Percentiles rank a stretch among this genome's conserved stretches.
These are phyloP conservation scores for Gambusia yucatana DNA, from an alignment of 2,797 vertebrate genomes.

Conservation along the genomic window DNA sequence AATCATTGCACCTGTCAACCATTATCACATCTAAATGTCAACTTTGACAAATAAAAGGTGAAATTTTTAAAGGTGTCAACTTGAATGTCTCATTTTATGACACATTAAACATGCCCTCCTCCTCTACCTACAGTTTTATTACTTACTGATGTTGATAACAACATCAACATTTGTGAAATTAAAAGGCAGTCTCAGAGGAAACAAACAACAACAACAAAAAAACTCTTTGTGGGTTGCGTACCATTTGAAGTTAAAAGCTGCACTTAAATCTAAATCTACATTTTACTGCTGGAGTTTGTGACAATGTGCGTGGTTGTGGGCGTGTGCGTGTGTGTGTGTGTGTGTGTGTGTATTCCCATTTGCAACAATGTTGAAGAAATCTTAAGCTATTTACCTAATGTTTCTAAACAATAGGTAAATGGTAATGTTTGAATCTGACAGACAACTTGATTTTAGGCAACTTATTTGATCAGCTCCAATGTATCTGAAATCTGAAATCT, in stretches of 20 bases:
- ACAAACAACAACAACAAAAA: background rate
- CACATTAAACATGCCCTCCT: slow-evolving; percentile 1
- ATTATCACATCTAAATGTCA: slow-evolving; percentile 25
- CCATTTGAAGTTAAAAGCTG: slow-evolving; percentile 31
- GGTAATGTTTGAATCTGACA: slow-evolving; percentile 12
- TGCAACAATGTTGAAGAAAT: slow-evolving; percentile 7
- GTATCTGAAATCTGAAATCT: background rate
- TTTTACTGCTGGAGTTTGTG: slow-evolving; percentile 5
- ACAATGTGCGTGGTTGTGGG: slow-evolving; percentile 14
- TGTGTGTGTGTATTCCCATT: slow-evolving; percentile 1
- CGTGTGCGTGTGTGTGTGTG: no score
- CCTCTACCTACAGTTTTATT: slow-evolving; percentile 12
- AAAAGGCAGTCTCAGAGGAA: slow-evolving; percentile 10
- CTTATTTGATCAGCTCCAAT: background rate
- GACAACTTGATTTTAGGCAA: background rate
- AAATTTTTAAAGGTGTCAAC: slow-evolving; percentile 9
- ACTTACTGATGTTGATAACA: slow-evolving; percentile 1
- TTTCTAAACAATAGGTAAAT: background rate
- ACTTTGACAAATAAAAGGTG: slow-evolving; percentile 15
- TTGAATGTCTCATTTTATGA: slow-evolving; percentile 14
- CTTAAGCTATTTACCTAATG: slow-evolving; percentile 15
- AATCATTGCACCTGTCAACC: slow-evolving; percentile 13
- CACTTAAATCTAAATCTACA: slow-evolving; percentile 23
- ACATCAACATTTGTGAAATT: slow-evolving; percentile 9
- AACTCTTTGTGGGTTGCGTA: slow-evolving; percentile 16